phyloP scores from a whole-genome alignment of 2,888 invertebrate species.

The Aproaerema taeniolella region DNA sequence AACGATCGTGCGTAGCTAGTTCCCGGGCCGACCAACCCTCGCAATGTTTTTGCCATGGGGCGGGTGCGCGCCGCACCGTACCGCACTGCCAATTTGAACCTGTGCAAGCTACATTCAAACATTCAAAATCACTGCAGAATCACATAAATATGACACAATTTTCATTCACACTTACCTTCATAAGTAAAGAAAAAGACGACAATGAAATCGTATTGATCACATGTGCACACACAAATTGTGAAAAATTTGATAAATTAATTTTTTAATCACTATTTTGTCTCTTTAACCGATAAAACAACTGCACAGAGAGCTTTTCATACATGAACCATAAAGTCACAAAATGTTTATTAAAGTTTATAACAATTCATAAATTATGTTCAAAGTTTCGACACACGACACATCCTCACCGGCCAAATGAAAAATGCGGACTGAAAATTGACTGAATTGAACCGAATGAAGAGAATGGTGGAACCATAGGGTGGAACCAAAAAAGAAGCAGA shows the following conservation, averaged over 20 bases:
- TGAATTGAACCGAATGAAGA: conserved; percentile 16
- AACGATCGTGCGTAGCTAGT: conserved; percentile 36
- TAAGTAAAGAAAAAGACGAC: conserved; percentile 35
- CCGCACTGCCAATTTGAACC: conserved; percentile 36
- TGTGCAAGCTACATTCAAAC: conserved; percentile 20
- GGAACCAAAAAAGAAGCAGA: conserved; percentile 21
- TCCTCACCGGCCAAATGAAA: conserved; percentile 27
- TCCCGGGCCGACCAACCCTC: conserved; percentile 46
- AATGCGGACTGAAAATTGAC: conserved; percentile 32
- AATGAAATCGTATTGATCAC: conserved; percentile 58
- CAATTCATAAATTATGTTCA: conserved; percentile 6
- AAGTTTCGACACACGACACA: conserved; percentile 29
- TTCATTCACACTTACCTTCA: conserved; percentile 65
- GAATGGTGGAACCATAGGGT: too few relatives aligned
- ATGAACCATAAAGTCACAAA: too few relatives aligned
- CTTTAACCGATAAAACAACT: too few relatives aligned
- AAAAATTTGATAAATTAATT: too few relatives aligned
- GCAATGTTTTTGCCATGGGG: conserved; percentile 40
- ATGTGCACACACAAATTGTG: conserved; percentile 20
- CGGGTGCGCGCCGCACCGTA: conserved; percentile 32
- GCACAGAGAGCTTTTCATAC: too few relatives aligned
- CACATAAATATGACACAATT: conserved; percentile 26
- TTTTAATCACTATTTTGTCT: too few relatives aligned
- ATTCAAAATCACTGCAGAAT: conserved; percentile 15
- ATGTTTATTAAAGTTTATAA: conserved; percentile 25